Base-by-base conservation (phyloP, 2,113 vertebrate genomes). In the Zosterops borbonicus region DNA sequence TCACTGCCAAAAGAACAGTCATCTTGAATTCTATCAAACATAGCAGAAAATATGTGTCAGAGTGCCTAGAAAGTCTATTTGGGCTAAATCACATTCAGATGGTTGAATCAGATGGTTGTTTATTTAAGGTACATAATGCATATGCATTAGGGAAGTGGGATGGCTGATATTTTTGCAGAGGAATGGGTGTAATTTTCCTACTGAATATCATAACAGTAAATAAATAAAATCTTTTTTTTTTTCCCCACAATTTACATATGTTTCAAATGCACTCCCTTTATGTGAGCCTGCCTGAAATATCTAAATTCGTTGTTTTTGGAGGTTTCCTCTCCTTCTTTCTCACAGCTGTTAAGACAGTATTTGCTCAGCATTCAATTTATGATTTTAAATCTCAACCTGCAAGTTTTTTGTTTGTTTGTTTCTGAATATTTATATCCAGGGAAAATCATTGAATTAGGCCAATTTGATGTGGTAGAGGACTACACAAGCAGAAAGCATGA, bases 71-170 rank as follows among this genome's bases (percentile, higher is more conserved):
- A 91, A 91, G 74, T 75, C 92, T 94, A 20, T 7, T 89, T 74
- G 79, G 87, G 46, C 68, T 92, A 79, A 96, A 95, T 70, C 78
- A 89, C 71, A 95, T 96, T 97, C 92, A 97, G 82, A 95, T 82
- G 74, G 87, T 74, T 94, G 85, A 60, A 94, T 92, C 76, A 97
- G 94, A 94, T 92, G 75, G 82, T 87, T 96, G 81, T 95, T 97
- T 97, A 92, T 92, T 97, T 97, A 86, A 55, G 91, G 93, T 93
- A 62, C 63, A 91, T 95, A 96, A 97, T 96, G 35, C 85, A 96
- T 92, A 97, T 96, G 50, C 69, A 96, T 95, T 80, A 83, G 71
- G 28, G 71, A 92, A 94, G 62, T 46, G 53, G 71, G 41, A 25
- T 89, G 35, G 56, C 29, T 94, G 81, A 70, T 93, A 82, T 53